A percentile compares a stretch with the other conserved stretches of the same genome.
phyloP scores from a whole-genome alignment of 2,888 invertebrate genomes.

The Dicyrtoma fusca region DNA sequence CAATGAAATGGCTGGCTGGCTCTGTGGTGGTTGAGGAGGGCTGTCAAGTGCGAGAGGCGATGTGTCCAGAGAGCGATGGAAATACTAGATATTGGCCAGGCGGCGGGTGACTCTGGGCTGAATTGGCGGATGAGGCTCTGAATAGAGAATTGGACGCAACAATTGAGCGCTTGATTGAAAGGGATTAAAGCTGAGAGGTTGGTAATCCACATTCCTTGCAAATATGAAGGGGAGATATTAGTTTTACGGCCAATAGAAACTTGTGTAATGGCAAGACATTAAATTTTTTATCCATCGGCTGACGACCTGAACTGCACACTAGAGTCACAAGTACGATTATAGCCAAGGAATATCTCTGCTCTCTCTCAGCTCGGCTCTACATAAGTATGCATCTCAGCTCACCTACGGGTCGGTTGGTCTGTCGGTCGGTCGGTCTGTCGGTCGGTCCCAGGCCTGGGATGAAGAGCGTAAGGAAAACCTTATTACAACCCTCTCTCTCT shows the following conservation, averaged over 20 bases:
- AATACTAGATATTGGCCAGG: too few relatives aligned
- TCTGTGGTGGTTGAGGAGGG: too few relatives aligned
- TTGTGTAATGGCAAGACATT: constrained; percentile 38
- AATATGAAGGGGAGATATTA: constrained; percentile 33
- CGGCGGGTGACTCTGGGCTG: too few relatives aligned
- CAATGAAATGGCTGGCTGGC: too few relatives aligned
- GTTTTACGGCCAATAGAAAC: constrained; percentile 38
- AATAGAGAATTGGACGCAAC: constrained; percentile 31
- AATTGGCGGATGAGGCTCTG: not conserved
- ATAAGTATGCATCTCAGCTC: too few relatives aligned
- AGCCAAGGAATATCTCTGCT: not conserved
- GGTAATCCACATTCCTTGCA: constrained; percentile 38
- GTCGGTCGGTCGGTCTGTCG: too few relatives aligned
- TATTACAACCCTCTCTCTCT: not conserved
- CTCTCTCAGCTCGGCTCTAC: constrained; percentile 5
- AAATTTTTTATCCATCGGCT: constrained; percentile 37
- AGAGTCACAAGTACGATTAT: not conserved
- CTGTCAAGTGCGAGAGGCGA: too few relatives aligned
- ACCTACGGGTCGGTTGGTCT: too few relatives aligned
- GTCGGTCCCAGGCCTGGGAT: not conserved
- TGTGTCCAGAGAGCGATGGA: too few relatives aligned
- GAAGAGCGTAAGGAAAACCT: not conserved
- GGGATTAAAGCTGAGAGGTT: constrained; percentile 34
- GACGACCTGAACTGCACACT: constrained; percentile 14
- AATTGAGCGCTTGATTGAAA: constrained; percentile 36